A percentile compares a stretch with the other conserved stretches of the same genome.
phyloP scores from a whole-genome alignment of 2,888 invertebrate species.

The Ditylenchus weischeri region DNA sequence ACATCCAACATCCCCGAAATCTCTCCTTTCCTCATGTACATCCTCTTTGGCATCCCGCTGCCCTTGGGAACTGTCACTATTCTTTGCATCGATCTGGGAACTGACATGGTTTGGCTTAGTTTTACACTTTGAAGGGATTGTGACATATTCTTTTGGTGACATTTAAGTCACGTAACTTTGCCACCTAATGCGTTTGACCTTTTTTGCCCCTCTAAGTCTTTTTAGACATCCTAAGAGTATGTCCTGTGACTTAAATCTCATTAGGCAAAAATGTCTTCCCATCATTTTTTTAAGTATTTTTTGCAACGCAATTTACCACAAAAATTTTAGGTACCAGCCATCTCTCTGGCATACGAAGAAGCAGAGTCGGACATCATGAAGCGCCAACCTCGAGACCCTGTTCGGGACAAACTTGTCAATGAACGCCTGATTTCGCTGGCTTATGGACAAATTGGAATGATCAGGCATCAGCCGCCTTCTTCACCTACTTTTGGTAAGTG shows the following conservation, averaged over 20 bases:
- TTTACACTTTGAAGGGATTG: neutral
- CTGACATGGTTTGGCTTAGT: slow-evolving; percentile 62
- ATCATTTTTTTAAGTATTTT: no score
- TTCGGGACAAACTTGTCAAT: slow-evolving; percentile 70
- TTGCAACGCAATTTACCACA: no score
- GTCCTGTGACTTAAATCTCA: no score
- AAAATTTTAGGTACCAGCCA: slow-evolving; percentile 65
- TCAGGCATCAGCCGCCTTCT: slow-evolving; percentile 99
- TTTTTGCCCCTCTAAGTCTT: no score
- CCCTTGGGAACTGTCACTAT: slow-evolving; percentile 66
- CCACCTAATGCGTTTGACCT: no score
- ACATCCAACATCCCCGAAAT: slow-evolving; percentile 64
- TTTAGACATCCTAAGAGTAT: no score
- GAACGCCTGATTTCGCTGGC: slow-evolving; percentile 89
- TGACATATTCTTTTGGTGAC: no score
- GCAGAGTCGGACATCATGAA: slow-evolving; percentile 75
- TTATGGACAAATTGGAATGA: slow-evolving; percentile 99
- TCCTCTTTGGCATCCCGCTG: slow-evolving; percentile 63
- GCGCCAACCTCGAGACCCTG: slow-evolving; percentile 66
- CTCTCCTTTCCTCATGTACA: slow-evolving; percentile 64
- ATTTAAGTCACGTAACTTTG: no score
- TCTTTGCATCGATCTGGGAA: slow-evolving; percentile 65
- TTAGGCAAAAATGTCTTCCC: no score
- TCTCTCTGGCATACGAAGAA: slow-evolving; percentile 71
- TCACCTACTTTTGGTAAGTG: slow-evolving; percentile 65